Evolutionary conservation across 2,113 vertebrate genomes (phyloP).

Genomic region (Apodemus sylvaticus): DNA sequence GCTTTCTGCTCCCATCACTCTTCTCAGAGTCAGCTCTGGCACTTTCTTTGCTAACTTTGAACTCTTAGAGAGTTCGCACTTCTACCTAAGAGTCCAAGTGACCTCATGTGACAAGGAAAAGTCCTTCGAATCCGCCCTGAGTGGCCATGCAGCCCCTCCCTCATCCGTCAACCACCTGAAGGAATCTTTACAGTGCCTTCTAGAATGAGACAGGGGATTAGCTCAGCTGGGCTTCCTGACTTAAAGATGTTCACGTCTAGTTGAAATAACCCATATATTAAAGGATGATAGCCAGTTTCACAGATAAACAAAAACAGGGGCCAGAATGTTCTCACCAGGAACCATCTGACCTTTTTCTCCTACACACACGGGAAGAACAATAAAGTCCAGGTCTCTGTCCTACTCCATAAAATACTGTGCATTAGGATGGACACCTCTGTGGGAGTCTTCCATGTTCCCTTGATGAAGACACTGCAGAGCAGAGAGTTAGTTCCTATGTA

Average conservation of each 20-base stretch:
- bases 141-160: background rate
- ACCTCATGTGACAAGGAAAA: background rate
- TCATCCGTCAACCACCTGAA: background rate
- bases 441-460: fast-evolving
- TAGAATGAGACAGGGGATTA: background rate
- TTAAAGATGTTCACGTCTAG: background rate
- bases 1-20: background rate
- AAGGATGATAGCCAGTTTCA: background rate
- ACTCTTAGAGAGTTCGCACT: background rate
- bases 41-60: background rate
- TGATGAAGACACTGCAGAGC: fast-evolving
- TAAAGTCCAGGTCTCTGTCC: background rate
- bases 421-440: background rate
- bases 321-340: background rate
- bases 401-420: background rate
- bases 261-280: conserved; percentile 19
- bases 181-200: conserved; percentile 18
- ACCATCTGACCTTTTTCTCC: background rate
- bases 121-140: background rate
- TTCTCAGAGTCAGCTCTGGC: conserved; percentile 26
- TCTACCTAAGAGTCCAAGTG: background rate
- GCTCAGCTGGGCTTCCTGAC: background rate
- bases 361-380: background rate
- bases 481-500: background rate
- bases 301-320: background rate